Percentiles rank a stretch among this genome's conserved stretches.
These are phyloP conservation scores for Diprion similis DNA, from an alignment of 1,140 invertebrate genomes.

Conservation along the genomic window DNA sequence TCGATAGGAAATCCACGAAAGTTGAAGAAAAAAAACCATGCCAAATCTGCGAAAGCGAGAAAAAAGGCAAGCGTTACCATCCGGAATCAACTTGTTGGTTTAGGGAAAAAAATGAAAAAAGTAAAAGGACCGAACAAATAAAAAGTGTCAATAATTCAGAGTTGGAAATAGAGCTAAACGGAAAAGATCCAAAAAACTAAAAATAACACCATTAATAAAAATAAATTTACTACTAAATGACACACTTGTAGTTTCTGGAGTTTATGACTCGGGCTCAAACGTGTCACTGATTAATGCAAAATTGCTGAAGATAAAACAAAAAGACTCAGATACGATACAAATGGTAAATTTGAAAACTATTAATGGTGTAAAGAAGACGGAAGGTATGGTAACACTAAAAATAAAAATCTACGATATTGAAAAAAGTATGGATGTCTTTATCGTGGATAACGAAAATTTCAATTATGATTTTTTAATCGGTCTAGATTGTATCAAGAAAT, in stretches of 20 bases:
- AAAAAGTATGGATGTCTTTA: constrained; percentile 24
- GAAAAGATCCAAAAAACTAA: background rate
- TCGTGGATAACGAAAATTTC: constrained; percentile 26
- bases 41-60: background rate
- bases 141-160: background rate
- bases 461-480: constrained; percentile 27
- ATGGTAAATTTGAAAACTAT: constrained; percentile 27
- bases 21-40: background rate
- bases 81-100: background rate
- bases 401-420: constrained; percentile 10
- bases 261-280: constrained; percentile 17
- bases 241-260: background rate
- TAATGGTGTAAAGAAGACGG: constrained; percentile 30
- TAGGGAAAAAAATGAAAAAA: background rate
- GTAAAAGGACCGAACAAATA: background rate
- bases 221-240: background rate
- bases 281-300: constrained; percentile 42
- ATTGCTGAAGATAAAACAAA: constrained; percentile 34
- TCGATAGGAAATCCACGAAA: background rate
- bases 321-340: constrained; percentile 16
- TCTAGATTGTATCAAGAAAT: constrained; percentile 25
- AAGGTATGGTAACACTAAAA: constrained; percentile 17
- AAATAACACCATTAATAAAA: background rate
- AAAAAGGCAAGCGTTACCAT: background rate
- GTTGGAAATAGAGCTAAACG: background rate